These are phyloP conservation scores for Cremastinae sp. DNA, from an alignment of 2,888 invertebrate species.

Conservation along the genomic window DNA sequence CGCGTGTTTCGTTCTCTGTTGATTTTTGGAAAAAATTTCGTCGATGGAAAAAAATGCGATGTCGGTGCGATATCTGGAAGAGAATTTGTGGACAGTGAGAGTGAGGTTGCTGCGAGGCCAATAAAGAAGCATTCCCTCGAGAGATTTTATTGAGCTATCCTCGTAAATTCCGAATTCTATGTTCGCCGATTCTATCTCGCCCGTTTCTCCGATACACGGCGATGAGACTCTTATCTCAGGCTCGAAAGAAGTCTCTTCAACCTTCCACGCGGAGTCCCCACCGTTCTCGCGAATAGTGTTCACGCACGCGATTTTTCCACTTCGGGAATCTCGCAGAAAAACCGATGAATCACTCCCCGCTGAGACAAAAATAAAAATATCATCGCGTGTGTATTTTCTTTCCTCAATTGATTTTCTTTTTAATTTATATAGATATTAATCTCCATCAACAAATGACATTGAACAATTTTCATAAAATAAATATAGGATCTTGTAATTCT, in stretches of 20 bases:
- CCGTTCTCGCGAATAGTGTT: conserved; percentile 9
- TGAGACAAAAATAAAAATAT: background rate
- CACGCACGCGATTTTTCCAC: conserved; percentile 13
- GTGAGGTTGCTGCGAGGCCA: conserved; percentile 50
- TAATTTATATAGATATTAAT: too few species aligned
- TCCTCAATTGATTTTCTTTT: conserved; percentile 17
- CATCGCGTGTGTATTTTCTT: conserved; percentile 27
- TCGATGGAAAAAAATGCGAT: background rate
- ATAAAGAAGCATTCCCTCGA: conserved; percentile 64
- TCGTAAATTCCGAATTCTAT: conserved; percentile 68
- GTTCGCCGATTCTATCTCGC: conserved; percentile 49
- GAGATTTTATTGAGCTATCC: conserved; percentile 67
- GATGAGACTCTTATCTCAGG: conserved; percentile 9
- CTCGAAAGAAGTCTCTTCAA: conserved; percentile 22
- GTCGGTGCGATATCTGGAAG: conserved; percentile 29
- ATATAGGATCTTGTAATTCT: too few species aligned
- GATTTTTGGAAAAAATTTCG: too few species aligned
- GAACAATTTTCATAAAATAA: too few species aligned
- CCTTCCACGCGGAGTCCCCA: conserved; percentile 18
- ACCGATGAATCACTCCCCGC: conserved; percentile 34
- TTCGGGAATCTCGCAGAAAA: conserved; percentile 27
- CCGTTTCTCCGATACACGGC: conserved; percentile 54
- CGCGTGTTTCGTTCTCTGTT: too few species aligned
- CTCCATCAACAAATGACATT: too few species aligned
- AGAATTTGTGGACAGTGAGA: conserved; percentile 26